Conservation (phyloP, 2,888 invertebrate genomes). For the Trichopria drosophilae region DNA sequence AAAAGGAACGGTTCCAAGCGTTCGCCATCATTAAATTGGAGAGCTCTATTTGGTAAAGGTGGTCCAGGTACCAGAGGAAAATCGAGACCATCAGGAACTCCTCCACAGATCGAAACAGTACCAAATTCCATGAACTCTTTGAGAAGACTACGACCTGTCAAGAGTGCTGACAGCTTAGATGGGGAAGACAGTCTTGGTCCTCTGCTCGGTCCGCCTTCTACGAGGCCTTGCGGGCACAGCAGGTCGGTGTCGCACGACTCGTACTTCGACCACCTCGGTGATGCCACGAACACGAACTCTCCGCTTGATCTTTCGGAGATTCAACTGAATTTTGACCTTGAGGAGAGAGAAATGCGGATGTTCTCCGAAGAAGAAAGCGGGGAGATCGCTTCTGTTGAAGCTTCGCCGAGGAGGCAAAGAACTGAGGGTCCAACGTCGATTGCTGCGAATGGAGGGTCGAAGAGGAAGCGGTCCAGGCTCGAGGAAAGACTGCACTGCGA, state of each 20-base stretch:
- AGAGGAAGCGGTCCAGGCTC: conserved; percentile 69
- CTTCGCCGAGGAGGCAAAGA: conserved; percentile 52
- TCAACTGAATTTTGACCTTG: conserved; percentile 79
- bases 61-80: conserved; percentile 47
- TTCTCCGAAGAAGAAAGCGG: conserved; percentile 84
- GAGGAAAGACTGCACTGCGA: conserved; percentile 74
- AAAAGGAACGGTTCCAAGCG: conserved; percentile 69
- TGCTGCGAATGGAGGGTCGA: conserved; percentile 49
- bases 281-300: conserved; percentile 60
- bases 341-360: conserved; percentile 83
- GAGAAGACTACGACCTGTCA: conserved; percentile 67
- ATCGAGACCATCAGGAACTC: conserved; percentile 61
- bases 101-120: conserved; percentile 55
- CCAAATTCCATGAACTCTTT: conserved; percentile 51
- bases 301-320: conserved; percentile 79
- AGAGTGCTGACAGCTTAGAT: conserved; percentile 71
- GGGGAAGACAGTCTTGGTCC: conserved; percentile 53
- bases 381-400: conserved; percentile 61
- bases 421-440: conserved; percentile 60
- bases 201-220: conserved; percentile 57
- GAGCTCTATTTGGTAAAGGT: conserved; percentile 75
- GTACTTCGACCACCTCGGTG: conserved; percentile 81
- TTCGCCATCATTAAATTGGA: conserved; percentile 73
- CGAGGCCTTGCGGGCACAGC: conserved; percentile 61
- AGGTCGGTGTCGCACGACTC: conserved; percentile 89